Evolutionary conservation across 2,888 invertebrate species (phyloP), one percentile per base, ranked within the genome.

Genomic region (Scaptomyza flava): DNA sequence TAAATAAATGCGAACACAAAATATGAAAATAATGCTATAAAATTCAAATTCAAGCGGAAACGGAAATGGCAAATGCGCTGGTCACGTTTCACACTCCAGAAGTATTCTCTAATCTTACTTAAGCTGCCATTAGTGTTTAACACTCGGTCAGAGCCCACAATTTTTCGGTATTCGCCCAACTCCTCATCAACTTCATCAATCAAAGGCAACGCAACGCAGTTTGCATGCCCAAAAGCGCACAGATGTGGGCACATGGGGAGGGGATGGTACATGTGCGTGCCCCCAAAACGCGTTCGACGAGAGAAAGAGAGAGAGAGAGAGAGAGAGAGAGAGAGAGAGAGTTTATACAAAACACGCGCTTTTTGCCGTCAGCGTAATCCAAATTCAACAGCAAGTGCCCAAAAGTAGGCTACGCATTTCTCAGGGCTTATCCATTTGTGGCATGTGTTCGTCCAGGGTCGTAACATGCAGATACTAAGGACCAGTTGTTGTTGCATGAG

Each of bases 121-220:
- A 87, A 87, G 82, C 88, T 86, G 71, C 82, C 88, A 87, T 82
- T 87, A 86, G 86, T 80, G 82, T 83, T 82, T 85, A 87, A 82
- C 86, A 87, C 68, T 68, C 72, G 66, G 43, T 48, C 56, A 34
- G 61, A 17, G 41, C 60, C 51, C 58, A 17, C 52, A 70, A 46
- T 60, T 45, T 60, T 3, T 20, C 14, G 38, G 14, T 38, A 27
- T 27, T 14, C 4, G 45, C 48, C 33, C 42, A 34, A 51, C 51
- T 53, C 54, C 60, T 12, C 45, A 33, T 64, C 66, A 74, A 74
- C 78, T 82, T 77, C 82, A 82, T 82, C 88, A 87, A 82, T 82
- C 82, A 82, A 82, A 82, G 69, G 74, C 80, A 64, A 58, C 66
- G 68, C 63, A 60, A 41, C 51, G 42, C 54, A 57, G 61, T 61